Base-by-base conservation (phyloP, 2,113 vertebrate genomes). In the Fukomys damarensis region DNA sequence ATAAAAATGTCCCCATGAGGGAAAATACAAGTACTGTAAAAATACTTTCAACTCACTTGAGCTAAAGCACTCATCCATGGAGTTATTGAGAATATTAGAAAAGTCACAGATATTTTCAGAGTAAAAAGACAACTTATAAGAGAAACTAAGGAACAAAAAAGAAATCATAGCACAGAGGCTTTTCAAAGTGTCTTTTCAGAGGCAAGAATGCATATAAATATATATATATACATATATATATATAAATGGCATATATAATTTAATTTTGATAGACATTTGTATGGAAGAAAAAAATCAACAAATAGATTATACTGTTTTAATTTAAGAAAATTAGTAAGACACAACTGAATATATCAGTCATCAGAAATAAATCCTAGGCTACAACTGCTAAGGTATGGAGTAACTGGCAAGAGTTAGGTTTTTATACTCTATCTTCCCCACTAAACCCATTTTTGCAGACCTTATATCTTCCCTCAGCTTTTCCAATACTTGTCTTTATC, bases 251-350 rank as follows among this genome's bases (percentile, higher is more conserved):
- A 32, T 38, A 46, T 3, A 63, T n/a, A 77, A 68, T 49, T 88
- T 83, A 95, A 58, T 86, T 80, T 77, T 89, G 22, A 89, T 61
- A 26, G 19, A 54, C 52, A 7, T 85, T 81, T 72, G 9, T 30
- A 56, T 63, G 30, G n/a, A 92, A 84, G 56, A 80, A 63, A 72
- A 89, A 22, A 9, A 74, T 6, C 49, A 66, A 85, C 58, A 3
- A 3, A 83, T 10, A 65, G 32, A 59, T 68, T 81, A 41, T 54
- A 68, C 0, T 24, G 30, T 43, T 86, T 94, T 93, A 85, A 80
- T 70, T 93, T 70, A 94, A 54, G 13, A 91, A 65, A 58, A 66
- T 66, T 92, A 87, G 82, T 66, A 58, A 83, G 74, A 28, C 11
- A 87, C 30, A 97, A 81, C 8, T 28, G 1, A 92, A 65, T 43